Evolutionary conservation across 2,888 invertebrate species (phyloP).

Genomic region (Rhingia campestris): DNA sequence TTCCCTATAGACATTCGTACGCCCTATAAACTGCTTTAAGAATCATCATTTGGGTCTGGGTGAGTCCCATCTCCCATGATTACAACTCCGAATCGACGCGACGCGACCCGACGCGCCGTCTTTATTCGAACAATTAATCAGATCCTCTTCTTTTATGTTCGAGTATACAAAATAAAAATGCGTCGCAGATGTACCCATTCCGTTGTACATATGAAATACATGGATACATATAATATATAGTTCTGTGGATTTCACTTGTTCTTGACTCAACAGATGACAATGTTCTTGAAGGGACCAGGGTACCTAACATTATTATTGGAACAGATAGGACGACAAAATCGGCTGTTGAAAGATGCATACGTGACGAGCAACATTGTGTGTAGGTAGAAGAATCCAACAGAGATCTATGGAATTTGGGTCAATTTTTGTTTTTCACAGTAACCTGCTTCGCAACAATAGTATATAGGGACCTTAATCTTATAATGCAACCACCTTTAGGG

Average conservation of each 20-base stretch:
- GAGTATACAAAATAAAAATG: background rate
- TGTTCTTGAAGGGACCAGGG: background rate
- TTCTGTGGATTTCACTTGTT: constrained; percentile 1
- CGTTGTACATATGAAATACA: too few relatives aligned
- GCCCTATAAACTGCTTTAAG: background rate
- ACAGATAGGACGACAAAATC: too few relatives aligned
- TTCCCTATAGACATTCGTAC: background rate
- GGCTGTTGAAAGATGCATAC: constrained; percentile 20
- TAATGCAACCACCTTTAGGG: background rate
- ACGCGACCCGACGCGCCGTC: background rate
- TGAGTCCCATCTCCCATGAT: background rate
- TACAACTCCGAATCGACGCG: background rate
- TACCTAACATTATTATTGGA: too few relatives aligned
- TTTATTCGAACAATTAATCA: constrained; percentile 27
- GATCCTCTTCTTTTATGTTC: background rate
- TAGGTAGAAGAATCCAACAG: too few relatives aligned
- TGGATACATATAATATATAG: background rate
- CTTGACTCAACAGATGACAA: constrained; percentile 11
- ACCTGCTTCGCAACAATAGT: constrained; percentile 8
- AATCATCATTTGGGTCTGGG: background rate
- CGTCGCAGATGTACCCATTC: background rate
- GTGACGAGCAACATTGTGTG: constrained; percentile 10
- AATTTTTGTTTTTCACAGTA: constrained; percentile 1
- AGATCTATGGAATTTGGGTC: constrained; percentile 11
- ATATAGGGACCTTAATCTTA: background rate